phyloP scores from a whole-genome alignment of 2,797 vertebrate species.

The Eulemur rubriventer region DNA sequence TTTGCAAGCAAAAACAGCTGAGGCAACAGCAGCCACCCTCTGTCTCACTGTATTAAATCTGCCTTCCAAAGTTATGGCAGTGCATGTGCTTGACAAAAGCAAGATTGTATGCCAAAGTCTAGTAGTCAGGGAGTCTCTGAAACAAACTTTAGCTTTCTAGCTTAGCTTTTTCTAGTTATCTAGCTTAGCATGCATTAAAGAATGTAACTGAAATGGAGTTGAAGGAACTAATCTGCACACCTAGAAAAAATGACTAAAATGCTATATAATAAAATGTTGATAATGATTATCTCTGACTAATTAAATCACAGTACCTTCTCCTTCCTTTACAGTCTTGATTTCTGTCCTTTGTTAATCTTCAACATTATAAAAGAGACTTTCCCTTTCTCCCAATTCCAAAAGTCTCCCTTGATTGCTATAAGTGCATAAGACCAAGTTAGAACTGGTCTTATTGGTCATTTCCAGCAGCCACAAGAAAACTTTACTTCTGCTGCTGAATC shows the following conservation, averaged over 20 bases:
- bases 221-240: background rate
- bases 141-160: background rate
- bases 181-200: background rate
- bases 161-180: background rate
- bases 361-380: background rate
- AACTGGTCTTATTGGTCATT: background rate
- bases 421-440: background rate
- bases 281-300: background rate
- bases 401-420: background rate
- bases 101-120: background rate
- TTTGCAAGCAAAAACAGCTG: background rate
- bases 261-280: background rate
- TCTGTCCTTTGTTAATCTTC: background rate
- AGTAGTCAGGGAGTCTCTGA: background rate
- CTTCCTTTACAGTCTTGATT: background rate
- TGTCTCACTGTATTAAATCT: background rate
- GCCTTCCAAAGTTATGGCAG: background rate
- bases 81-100: background rate
- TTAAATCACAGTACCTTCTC: background rate
- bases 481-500: background rate
- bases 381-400: background rate
- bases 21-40: background rate
- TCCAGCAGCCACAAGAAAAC: background rate
- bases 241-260: background rate
- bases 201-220: background rate